Evolutionary conservation across 2,888 invertebrate genomes (phyloP), one percentile per base, ranked within the genome.

Genomic region (Drosophila prostipennis): DNA sequence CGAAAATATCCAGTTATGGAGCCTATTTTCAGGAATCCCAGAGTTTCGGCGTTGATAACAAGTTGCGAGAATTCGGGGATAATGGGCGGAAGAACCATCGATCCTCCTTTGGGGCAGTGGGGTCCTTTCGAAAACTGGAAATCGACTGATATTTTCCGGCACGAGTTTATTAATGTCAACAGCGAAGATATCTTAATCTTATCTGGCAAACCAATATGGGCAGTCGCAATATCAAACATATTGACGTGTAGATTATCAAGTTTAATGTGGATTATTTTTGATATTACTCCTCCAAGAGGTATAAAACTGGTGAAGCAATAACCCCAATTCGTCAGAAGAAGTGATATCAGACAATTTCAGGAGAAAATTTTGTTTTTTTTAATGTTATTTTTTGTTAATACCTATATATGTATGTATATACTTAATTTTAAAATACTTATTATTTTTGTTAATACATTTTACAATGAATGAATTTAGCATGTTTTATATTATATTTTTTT

Each of bases 61-160:
- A 89, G 55, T 63, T 91, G 29, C 82, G 91, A 3, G 81, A 87
- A 29, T 74, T 79, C n/a, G 65, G 80, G 32, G 71, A 72, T 26
- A 65, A 78, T n/a, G 65, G 76, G 4, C 65, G 72, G 23, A 76
- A 79, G 39, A 83, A 90, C 14, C 63, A 71, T 19, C 80, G 84
- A 36, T 76, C 85, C 36, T 87, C 85, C 7, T 91, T 92, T 68
- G 92, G 92, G 2, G 81, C 89, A 13, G 89, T 90, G 34, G 92
- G 92, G 7, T 91, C 91, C 4, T 92, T 92, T 71, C 82, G 91
- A 8, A 89, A 90, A 79, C 71, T 92, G 63, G 88, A 90, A 61
- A 83, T 92, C 49, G 92, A 92, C 87, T 92, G 67, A 83, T 40
- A 43, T 16, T n/a, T 1, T 37, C 16, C 39, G n/a, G n/a, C 39